phyloP scores from a whole-genome alignment of 1,140 invertebrate genomes.

The Glomeris maerens region DNA sequence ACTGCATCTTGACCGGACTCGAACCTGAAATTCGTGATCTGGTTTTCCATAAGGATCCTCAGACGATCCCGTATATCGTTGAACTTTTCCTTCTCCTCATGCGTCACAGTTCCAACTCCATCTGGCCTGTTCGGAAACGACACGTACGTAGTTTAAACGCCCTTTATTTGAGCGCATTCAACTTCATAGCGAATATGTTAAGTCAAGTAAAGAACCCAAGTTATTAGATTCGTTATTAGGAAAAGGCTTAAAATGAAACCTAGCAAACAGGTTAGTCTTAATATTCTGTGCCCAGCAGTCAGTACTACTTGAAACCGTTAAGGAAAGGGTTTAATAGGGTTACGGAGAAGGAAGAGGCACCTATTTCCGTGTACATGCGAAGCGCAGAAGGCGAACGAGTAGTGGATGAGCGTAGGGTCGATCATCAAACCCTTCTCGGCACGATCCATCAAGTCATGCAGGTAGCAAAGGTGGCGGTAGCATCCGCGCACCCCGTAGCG shows the following conservation, averaged over 20 bases:
- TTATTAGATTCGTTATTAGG: too few relatives aligned
- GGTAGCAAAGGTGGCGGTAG: slow-evolving; percentile 87
- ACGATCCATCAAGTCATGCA: slow-evolving; percentile 87
- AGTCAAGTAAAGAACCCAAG: too few relatives aligned
- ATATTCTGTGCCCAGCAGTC: too few relatives aligned
- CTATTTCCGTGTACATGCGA: slow-evolving; percentile 96
- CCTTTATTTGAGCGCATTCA: too few relatives aligned
- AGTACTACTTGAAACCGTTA: too few relatives aligned
- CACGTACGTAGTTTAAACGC: too few relatives aligned
- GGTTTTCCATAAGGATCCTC: slow-evolving; percentile 81
- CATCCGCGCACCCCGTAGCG: slow-evolving; percentile 93
- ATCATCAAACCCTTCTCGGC: slow-evolving; percentile 91
- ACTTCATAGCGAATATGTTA: too few relatives aligned
- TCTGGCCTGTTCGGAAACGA: slow-evolving; percentile 79
- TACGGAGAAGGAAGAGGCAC: slow-evolving; percentile 43
- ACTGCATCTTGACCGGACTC: too few relatives aligned
- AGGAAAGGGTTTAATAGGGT: too few relatives aligned
- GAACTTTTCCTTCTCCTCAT: slow-evolving; percentile 96
- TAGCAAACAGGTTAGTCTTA: too few relatives aligned
- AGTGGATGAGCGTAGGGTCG: slow-evolving; percentile 96
- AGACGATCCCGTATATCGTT: slow-evolving; percentile 92
- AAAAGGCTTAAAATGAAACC: too few relatives aligned
- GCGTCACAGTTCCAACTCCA: slow-evolving; percentile 92
- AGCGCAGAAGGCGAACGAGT: slow-evolving; percentile 96
- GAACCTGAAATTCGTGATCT: slow-evolving; percentile 97